These are phyloP conservation scores for Physeter macrocephalus DNA, from an alignment of 2,113 vertebrate species.

Conservation along the genomic window DNA sequence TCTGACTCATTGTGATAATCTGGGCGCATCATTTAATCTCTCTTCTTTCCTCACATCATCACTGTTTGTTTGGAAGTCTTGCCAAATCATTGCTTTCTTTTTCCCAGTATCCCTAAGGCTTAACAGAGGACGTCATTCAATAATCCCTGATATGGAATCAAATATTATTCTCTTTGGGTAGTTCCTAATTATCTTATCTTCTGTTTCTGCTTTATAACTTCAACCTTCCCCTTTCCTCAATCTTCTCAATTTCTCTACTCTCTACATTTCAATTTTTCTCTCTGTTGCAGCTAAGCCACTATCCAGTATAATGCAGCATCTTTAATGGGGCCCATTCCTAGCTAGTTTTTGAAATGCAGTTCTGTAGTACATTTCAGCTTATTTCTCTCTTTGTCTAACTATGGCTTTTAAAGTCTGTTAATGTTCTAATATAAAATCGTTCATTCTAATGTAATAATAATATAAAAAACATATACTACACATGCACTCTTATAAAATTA, in stretches of 20 bases:
- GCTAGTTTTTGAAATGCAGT: slow-evolving; percentile 9
- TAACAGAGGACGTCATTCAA: background rate
- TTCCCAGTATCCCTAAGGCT: background rate
- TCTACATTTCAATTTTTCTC: background rate
- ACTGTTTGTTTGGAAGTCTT: background rate
- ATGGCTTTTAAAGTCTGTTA: slow-evolving; percentile 30
- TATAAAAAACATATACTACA: background rate
- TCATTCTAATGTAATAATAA: slow-evolving; percentile 24
- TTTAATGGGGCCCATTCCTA: background rate
- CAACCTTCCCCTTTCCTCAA: background rate
- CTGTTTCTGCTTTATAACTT: slow-evolving; percentile 8
- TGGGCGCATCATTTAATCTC: background rate
- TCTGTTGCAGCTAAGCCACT: background rate
- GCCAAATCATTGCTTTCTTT: background rate
- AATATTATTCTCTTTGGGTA: background rate
- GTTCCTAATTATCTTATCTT: background rate
- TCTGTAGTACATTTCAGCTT: slow-evolving; percentile 4
- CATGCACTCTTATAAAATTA: background rate
- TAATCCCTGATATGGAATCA: background rate
- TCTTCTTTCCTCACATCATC: background rate
- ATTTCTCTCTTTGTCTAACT: slow-evolving; percentile 18
- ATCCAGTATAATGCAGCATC: background rate
- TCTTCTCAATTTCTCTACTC: background rate
- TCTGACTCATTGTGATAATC: slow-evolving; percentile 30
- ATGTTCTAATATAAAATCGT: slow-evolving; percentile 9